These are phyloP conservation scores for Erebia epiphron DNA, from an alignment of 2,888 invertebrate genomes.

Conservation along the genomic window DNA sequence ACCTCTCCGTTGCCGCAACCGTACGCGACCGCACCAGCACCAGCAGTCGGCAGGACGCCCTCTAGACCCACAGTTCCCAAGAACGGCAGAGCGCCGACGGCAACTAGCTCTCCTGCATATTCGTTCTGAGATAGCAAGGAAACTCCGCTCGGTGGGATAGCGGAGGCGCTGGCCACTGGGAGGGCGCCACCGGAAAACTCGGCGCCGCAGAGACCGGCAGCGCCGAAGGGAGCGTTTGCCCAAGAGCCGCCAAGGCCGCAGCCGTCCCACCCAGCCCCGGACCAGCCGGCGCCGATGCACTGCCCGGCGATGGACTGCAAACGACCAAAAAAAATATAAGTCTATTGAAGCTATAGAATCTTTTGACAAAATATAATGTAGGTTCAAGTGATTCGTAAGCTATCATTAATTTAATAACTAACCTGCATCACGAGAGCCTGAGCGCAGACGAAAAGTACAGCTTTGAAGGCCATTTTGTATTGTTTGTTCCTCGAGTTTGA, in stretches of 20 bases:
- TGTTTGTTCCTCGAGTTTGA: conserved; percentile 1
- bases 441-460: conserved; percentile 18
- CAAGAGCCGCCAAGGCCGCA: background rate
- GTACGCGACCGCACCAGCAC: conserved; percentile 45
- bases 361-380: too few species aligned
- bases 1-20: conserved; percentile 46
- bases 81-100: conserved; percentile 47
- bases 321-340: background rate
- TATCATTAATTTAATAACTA: too few species aligned
- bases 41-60: conserved; percentile 45
- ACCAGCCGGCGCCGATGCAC: conserved; percentile 19
- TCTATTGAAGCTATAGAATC: too few species aligned
- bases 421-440: conserved; percentile 35
- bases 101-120: conserved; percentile 47
- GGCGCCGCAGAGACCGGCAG: conserved; percentile 8
- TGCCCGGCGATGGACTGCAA: conserved; percentile 43
- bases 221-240: too few species aligned
- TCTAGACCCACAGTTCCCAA: conserved; percentile 47
- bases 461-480: background rate
- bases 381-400: too few species aligned
- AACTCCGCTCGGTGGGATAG: conserved; percentile 45
- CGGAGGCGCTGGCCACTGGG: conserved; percentile 48
- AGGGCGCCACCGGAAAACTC: conserved; percentile 44
- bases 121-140: conserved; percentile 50
- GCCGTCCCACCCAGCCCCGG: conserved; percentile 21